Evolutionary conservation across 2,797 vertebrate genomes (phyloP).

Genomic region (Ctenochaetus hawaiiensis): DNA sequence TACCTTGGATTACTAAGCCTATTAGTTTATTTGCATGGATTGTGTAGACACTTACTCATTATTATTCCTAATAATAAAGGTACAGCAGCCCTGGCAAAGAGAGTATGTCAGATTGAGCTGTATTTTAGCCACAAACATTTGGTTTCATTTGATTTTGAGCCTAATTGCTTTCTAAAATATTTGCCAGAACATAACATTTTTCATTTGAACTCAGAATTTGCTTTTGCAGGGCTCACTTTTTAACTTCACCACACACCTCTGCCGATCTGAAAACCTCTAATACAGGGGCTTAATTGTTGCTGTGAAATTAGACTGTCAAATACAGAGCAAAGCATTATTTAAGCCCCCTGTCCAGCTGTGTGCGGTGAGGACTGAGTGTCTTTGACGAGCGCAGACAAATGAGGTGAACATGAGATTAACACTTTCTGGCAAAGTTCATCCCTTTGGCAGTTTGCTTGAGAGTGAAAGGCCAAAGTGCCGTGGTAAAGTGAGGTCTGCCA

Average conservation of each 20-base stretch:
- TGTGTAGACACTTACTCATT: too few relatives aligned
- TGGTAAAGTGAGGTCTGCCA: slow-evolving; percentile 42
- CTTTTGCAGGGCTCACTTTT: background rate
- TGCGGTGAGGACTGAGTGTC: background rate
- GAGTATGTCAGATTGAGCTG: too few relatives aligned
- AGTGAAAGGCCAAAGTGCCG: slow-evolving; percentile 23
- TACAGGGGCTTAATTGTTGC: background rate
- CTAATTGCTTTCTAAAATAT: too few relatives aligned
- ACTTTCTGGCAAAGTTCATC: slow-evolving; percentile 23
- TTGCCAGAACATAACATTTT: too few relatives aligned
- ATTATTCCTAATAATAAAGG: too few relatives aligned
- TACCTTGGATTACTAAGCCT: too few relatives aligned
- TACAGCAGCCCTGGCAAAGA: too few relatives aligned
- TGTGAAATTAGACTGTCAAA: slow-evolving; percentile 5
- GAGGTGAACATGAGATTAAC: slow-evolving; percentile 48
- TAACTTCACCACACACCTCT: background rate
- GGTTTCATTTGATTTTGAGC: too few relatives aligned
- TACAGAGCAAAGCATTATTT: background rate
- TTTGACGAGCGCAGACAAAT: slow-evolving; percentile 45
- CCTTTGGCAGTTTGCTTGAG: slow-evolving; percentile 16
- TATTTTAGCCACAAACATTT: too few relatives aligned
- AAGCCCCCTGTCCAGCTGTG: background rate
- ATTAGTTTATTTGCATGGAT: too few relatives aligned
- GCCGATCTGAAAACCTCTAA: slow-evolving; percentile 2
- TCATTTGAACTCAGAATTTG: background rate